Evolutionary conservation across 2,113 vertebrate species (phyloP).

Genomic region (Hemibagrus wyckioides): DNA sequence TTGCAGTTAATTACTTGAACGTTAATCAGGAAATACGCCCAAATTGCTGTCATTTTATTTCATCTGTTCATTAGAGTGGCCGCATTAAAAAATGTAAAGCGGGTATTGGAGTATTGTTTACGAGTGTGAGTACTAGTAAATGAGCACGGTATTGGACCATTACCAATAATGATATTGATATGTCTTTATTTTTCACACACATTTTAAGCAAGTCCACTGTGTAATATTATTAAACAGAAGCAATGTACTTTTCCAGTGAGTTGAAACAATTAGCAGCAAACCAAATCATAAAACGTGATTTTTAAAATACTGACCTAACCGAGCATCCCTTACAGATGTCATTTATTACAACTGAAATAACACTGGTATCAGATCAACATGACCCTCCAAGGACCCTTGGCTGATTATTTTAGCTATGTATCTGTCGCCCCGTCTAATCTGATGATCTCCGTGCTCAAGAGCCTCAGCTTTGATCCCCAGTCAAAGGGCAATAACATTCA

Average conservation of each 20-base stretch:
- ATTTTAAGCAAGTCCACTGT: neutral
- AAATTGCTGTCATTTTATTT: neutral
- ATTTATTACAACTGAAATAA: neutral
- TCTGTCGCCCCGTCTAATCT: constrained; percentile 49
- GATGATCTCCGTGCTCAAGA: constrained; percentile 40
- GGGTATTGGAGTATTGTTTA: too few species aligned
- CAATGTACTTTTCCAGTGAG: neutral
- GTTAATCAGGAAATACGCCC: neutral
- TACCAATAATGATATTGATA: neutral
- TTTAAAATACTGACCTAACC: neutral
- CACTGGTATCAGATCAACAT: constrained; percentile 22
- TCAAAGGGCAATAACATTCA: constrained; percentile 54
- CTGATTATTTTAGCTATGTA: constrained; percentile 40
- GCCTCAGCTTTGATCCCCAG: constrained; percentile 48
- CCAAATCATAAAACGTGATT: neutral
- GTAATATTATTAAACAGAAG: neutral
- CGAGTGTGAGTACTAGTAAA: too few species aligned
- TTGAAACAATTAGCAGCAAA: neutral
- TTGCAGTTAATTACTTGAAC: neutral
- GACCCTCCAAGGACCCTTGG: constrained; percentile 29
- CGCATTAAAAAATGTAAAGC: too few species aligned
- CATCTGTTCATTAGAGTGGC: too few species aligned
- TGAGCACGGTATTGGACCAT: neutral
- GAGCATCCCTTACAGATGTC: neutral
- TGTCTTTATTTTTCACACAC: neutral